These are phyloP conservation scores for Chloropsis hardwickii DNA, from an alignment of 2,113 vertebrate species.

Conservation along the genomic window DNA sequence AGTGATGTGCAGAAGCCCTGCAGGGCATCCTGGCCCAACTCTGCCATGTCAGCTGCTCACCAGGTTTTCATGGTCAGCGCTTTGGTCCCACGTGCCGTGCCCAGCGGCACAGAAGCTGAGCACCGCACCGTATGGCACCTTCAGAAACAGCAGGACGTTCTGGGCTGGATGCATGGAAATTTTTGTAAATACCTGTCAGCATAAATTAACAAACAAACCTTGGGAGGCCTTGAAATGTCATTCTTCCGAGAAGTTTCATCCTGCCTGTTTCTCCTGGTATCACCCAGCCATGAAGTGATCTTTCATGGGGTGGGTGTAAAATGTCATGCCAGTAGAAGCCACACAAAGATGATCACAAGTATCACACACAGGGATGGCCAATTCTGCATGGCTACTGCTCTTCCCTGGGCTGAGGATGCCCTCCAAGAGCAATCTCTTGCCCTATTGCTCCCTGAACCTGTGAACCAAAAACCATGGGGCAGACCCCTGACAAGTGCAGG, in stretches of 20 bases:
- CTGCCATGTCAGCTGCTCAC: not conserved
- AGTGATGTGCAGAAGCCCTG: fast-evolving
- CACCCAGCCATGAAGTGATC: not conserved
- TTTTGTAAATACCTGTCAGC: not conserved
- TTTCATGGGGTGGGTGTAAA: not conserved
- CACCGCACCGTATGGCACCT: fast-evolving
- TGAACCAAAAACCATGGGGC: not conserved
- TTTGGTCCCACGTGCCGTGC: not conserved
- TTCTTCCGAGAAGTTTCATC: not conserved
- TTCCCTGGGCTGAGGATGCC: fast-evolving
- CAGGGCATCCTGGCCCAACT: not conserved
- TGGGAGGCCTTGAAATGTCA: not conserved
- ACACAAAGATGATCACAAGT: fast-evolving
- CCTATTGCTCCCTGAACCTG: not conserved
- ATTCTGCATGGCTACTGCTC: not conserved
- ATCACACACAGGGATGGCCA: not conserved
- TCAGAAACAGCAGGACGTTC: not conserved
- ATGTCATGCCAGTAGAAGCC: not conserved
- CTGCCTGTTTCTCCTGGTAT: not conserved
- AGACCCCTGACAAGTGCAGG: not conserved
- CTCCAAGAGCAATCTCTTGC: not conserved
- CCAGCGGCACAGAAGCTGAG: not conserved
- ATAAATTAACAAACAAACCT: not conserved
- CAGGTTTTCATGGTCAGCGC: not conserved
- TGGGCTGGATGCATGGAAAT: not conserved